Base-by-base conservation (phyloP, 2,888 invertebrate species). In the Peribatodes rhomboidaria region DNA sequence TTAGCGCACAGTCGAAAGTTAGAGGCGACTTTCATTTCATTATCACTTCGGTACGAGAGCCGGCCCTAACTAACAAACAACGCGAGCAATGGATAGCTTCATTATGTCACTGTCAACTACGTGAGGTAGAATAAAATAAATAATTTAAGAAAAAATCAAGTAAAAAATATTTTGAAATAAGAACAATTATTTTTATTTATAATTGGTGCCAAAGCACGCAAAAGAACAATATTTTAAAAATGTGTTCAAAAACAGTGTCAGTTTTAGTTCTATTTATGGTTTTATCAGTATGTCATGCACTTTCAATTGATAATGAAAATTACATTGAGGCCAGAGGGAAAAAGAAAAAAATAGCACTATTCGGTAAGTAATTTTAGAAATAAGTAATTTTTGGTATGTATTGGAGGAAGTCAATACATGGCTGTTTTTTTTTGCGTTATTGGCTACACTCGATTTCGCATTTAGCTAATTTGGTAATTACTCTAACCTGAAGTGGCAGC, bases 281-380 rank as follows among this genome's bases (percentile, higher is more conserved):
- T 55, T 52, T 82, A 33, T 67, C 73, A 33, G 57, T 72, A 3
- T 78, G 83, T 74, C 79, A 78, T 42, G 83, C 81, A 1, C 61
- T 72, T 54, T 35, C 42, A 44, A 54, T 62, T 2, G 76, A 77
- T n/a, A n/a, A n/a, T 41, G 72, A 65, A 46, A 72, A 75, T 56
- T 78, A 76, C 16, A 67, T 86, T 2, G 90, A 90, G 75, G 68
- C 80, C 9, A 82, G 90, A 76, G 90, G 90, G 18, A 92, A 92
- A 73, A 90, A 90, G 76, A 90, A 91, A 76, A 90, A 92, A 77
- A 86, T 89, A 41, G 90, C 85, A 22, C 66, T 90, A 10, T 84
- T 85, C 57, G 83, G 92, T 92, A 75, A 90, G 90, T 85, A 8
- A 9, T 27, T 2, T 27, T 4, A n/a, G n/a, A n/a, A n/a, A n/a